Evolutionary conservation across 2,113 vertebrate species (phyloP), one percentile per base, ranked within the genome.

Genomic region (Bubo bubo): DNA sequence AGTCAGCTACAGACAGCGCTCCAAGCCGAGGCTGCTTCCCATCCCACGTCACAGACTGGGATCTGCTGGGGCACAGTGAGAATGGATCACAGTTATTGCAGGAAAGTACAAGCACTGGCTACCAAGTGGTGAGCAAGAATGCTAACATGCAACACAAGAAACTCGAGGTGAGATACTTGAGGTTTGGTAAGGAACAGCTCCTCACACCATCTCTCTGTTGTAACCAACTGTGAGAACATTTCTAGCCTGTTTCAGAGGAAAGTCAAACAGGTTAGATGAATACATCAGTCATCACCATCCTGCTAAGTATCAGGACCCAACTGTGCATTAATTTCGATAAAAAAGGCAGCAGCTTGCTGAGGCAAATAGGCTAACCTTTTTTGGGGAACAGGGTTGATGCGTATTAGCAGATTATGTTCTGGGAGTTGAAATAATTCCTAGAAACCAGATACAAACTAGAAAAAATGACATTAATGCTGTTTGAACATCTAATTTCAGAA

Each of bases 21-120:
- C 9, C 49, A 52, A 64, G 27, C 10, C 0, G 0, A 18, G 50
- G 13, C 27, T 77, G 14, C 26, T 43, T 75, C 6, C 26, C 68
- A 26, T 35, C 8, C 10, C n/a, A 72, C 20, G 20, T 41, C 55
- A 56, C 32, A 91, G 68, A 28, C n/a, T 83, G 34, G 63, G 47
- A 35, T 41, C 64, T 86, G 26, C 52, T 52, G 47, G 39, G 21
- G 63, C 2, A 9, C 23, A 68, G 21, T 18, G 23, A 79, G 84
- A 67, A 74, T 52, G 24, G 39, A 66, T 66, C 26, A 17, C 16
- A 66, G 26, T 5, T 55, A 28, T 2, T 53, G 22, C 16, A 59
- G 12, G 23, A 22, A 79, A 60, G 18, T 13, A 56, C 10, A 20
- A 73, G 35, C 21, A 39, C 6, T 35, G n/a, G 8, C 27, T 74